Conservation (phyloP, 2,888 invertebrate genomes). For the Caenorhabditis sp. region DNA sequence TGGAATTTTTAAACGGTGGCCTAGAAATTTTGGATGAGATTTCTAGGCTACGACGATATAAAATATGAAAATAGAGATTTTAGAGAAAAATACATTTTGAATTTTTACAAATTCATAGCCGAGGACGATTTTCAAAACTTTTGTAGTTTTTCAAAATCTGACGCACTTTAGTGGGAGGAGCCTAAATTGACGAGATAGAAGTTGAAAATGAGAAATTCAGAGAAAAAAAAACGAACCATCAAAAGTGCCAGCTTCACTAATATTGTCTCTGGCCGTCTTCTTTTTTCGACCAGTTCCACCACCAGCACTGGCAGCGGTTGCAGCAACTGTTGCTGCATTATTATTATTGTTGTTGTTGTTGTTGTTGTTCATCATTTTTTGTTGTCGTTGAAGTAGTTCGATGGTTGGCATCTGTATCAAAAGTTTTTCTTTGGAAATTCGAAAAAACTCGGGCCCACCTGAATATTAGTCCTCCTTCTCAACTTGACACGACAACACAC, state of each 20-base stretch:
- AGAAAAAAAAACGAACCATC: conserved; percentile 63
- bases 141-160: no score
- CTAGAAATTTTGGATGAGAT: no score
- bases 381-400: conserved; percentile 53
- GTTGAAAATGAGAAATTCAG: no score
- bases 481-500: conserved; percentile 46
- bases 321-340: conserved; percentile 33
- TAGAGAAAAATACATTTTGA: no score
- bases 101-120: no score
- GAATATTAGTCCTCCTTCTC: conserved; percentile 6
- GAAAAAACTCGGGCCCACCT: no score
- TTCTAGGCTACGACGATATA: no score
- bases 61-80: no score
- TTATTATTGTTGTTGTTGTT: conserved; percentile 34
- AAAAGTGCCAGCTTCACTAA: conserved; percentile 68
- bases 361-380: conserved; percentile 42
- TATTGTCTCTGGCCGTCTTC: conserved; percentile 45
- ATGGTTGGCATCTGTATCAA: conserved; percentile 54
- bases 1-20: no score
- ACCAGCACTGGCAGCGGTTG: conserved; percentile 31
- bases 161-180: no score
- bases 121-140: no score
- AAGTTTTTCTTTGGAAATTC: conserved; percentile 6
- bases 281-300: conserved; percentile 39
- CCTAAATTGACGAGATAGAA: no score